Base-by-base conservation (phyloP, 64 coral and sea anemone species). In the Montipora cactus region DNA sequence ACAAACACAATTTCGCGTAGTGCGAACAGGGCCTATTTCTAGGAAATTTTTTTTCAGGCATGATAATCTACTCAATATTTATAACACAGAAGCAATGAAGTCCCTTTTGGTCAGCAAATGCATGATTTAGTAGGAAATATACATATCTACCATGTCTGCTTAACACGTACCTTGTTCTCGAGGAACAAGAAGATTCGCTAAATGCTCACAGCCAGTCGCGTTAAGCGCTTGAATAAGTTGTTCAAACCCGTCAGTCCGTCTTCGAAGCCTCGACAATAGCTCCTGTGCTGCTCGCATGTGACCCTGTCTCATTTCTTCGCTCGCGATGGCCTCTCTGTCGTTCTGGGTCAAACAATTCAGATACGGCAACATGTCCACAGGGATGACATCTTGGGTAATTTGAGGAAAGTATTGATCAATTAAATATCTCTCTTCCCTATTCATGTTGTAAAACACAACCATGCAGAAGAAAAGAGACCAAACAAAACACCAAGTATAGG, bases 311-410 rank as follows among this genome's bases (percentile, higher is more conserved):
- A 25, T 81, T 47, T 96, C 91, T 44, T 96, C 91, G 8, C 80
- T 59, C 25, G 5, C 49, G 3, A 96, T 87, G 0, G 18, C 3
- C 49, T 93, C 91, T 50, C 80, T 96, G 58, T 96, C 95, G 12
- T 68, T 76, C 5, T 76, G 20, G 10, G 95, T 96, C 55, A 96
- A 67, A 44, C 95, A 96, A 5, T 59, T 7, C 18, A 96, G 74
- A 53, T 74, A 90, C 8, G 91, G 87, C 3, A 96, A 14, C 90
- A 96, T 80, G 62, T 93, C 90, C 37, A 55, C 78, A 44, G 91
- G 91, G 18, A 96, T 90, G 57, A 90, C 79, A 55, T 96, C 95
- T 9, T 90, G 9, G 19, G 80, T 67, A 37, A 96, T 73, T 48
- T 80, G 8, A 5, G 55, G 22, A 13, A 23, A 10, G 18, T 79